Base-by-base conservation (phyloP, 2,797 vertebrate genomes). In the Novumbra hubbsi region DNA sequence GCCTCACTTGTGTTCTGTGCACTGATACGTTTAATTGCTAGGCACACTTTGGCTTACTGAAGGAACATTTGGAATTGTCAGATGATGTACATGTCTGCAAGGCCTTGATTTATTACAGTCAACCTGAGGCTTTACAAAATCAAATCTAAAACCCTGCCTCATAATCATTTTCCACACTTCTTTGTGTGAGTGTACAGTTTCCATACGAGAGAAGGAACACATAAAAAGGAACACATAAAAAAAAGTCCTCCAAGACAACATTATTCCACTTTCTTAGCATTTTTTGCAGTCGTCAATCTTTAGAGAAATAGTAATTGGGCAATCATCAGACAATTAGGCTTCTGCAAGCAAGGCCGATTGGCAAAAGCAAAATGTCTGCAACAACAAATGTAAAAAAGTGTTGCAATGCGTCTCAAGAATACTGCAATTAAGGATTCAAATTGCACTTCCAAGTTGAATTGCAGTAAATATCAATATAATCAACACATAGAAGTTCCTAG, bases 11-110 rank as follows among this genome's bases (percentile, higher is more conserved):
- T 66, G 60, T 30, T 32, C 48, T 68, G 66, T 74, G 73, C 19
- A 24, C 52, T 62, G 76, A 74, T 73, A 57, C 62, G 30, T 73
- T 17, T 70, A 71, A 65, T 70, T 73, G 68, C 27, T 63, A 30
- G 60, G 68, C 32, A 62, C 21, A 68, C 71, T 48, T 55, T 73
- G 70, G 65, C 49, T 68, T 72, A 49, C 24, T 60, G 49, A 45
- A 19, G 28, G 60, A 77, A 64, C 69, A 73, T 69, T 77, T 73
- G 65, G 52, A 50, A 63, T 64, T 24, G 65, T 34, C 68, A 50
- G 66, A 63, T 66, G 48, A 76, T 68, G 64, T 55, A 65, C 38
- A 65, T 45, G 70, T 60, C 49, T 67, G 16, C 14, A 5, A 62
- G 41, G 66, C 27, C 27, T n/a, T 45, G 34, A 68, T 73, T 24